phyloP scores from a whole-genome alignment of 2,113 vertebrate genomes.

The Accipiter cooperii region DNA sequence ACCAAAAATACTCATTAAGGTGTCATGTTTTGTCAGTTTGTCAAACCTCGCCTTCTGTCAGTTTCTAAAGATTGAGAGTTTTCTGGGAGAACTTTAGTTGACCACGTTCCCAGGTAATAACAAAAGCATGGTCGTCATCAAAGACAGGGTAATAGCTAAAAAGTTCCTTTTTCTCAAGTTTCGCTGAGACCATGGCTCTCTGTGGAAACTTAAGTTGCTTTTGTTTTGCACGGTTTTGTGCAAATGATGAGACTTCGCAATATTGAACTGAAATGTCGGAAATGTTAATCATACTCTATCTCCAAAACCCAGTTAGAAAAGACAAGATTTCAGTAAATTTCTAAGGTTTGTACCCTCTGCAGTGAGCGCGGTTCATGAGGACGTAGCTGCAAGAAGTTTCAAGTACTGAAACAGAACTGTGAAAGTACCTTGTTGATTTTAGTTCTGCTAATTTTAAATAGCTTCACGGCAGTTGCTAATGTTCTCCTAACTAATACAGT shows the following conservation, averaged over 20 bases:
- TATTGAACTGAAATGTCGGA: neutral
- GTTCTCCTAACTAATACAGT: accelerated
- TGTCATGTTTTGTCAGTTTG: neutral
- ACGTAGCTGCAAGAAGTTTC: neutral
- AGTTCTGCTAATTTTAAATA: neutral
- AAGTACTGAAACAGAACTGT: neutral
- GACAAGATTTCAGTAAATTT: neutral
- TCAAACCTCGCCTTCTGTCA: neutral
- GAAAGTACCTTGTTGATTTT: neutral
- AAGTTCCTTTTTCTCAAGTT: neutral
- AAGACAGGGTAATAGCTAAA: neutral
- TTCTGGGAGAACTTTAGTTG: neutral
- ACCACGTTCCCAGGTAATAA: neutral
- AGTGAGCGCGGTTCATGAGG: neutral
- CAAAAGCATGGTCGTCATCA: neutral
- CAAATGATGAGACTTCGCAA: neutral
- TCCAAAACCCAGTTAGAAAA: neutral
- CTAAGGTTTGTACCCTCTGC: neutral
- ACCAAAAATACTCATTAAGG: neutral
- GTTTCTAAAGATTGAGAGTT: neutral
- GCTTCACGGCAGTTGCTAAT: neutral
- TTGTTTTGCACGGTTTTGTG: neutral
- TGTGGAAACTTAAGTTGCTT: neutral
- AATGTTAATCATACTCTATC: neutral
- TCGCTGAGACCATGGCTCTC: neutral